These are phyloP conservation scores for Pipa parva DNA, from an alignment of 2,113 vertebrate genomes.

Conservation along the genomic window DNA sequence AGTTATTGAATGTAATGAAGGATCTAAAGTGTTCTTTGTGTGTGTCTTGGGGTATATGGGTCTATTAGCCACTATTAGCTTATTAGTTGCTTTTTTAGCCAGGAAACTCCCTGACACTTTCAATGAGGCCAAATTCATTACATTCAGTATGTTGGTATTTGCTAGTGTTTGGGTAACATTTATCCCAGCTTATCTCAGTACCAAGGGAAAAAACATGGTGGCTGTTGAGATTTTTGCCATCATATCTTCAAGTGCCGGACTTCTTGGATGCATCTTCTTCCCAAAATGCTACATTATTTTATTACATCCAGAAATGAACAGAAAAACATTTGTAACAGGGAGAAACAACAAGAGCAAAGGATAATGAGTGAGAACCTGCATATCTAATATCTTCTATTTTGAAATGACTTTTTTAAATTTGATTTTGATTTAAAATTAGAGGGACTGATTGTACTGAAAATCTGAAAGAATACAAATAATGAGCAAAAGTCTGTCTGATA, in stretches of 20 bases:
- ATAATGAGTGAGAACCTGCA: too few species aligned
- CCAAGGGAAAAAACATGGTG: slow-evolving; percentile 38
- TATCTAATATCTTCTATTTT: too few species aligned
- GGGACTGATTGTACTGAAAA: too few species aligned
- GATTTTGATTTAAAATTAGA: too few species aligned
- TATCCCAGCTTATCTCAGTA: slow-evolving; percentile 31
- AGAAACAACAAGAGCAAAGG: not conserved
- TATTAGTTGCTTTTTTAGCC: slow-evolving; percentile 38
- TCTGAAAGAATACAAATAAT: too few species aligned
- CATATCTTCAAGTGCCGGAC: slow-evolving; percentile 31
- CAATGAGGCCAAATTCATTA: slow-evolving; percentile 45
- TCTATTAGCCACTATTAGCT: slow-evolving; percentile 24
- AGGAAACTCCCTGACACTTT: slow-evolving; percentile 44
- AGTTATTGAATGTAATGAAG: slow-evolving; percentile 41
- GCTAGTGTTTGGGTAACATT: slow-evolving; percentile 41
- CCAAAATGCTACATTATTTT: slow-evolving; percentile 45
- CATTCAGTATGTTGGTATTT: slow-evolving; percentile 46
- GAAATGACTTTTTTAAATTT: too few species aligned
- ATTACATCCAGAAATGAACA: slow-evolving; percentile 38
- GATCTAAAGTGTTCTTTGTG: slow-evolving; percentile 26
- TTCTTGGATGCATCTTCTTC: slow-evolving; percentile 26
- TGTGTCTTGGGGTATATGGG: slow-evolving; percentile 38
- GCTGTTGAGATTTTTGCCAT: slow-evolving; percentile 45
- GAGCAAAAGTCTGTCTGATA: too few species aligned
- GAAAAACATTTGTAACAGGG: slow-evolving; percentile 27